Conservation (phyloP, 2,113 vertebrate species). For the Eolophus roseicapilla region DNA sequence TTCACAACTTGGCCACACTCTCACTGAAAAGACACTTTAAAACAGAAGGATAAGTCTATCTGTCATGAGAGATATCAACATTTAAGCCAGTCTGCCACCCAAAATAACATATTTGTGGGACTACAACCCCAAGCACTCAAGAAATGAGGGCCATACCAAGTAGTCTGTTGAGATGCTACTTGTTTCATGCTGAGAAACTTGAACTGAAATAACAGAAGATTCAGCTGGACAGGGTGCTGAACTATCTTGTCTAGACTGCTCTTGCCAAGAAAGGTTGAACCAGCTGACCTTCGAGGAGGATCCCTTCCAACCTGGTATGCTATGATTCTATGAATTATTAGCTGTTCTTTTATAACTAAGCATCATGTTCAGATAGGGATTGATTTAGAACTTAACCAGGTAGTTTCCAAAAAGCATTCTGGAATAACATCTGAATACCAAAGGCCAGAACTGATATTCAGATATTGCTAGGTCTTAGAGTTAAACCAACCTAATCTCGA, state of each 20-base stretch:
- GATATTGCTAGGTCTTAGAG: neutral
- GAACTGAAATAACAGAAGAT: neutral
- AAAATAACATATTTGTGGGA: neutral
- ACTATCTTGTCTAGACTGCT: neutral
- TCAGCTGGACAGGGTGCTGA: neutral
- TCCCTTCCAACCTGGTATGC: neutral
- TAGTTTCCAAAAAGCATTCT: neutral
- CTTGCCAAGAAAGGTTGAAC: neutral
- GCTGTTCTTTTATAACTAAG: neutral
- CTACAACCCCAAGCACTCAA: neutral
- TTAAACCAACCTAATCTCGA: neutral
- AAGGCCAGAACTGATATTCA: neutral
- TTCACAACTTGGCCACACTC: accelerated
- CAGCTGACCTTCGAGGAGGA: neutral
- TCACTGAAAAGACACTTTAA: neutral
- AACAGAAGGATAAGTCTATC: neutral
- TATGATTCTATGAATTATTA: neutral
- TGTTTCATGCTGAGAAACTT: neutral
- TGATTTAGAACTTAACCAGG: neutral
- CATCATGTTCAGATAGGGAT: neutral
- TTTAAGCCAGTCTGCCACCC: neutral
- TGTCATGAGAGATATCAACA: neutral
- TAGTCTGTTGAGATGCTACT: neutral
- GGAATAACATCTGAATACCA: neutral
- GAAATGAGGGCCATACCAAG: neutral